Percentiles rank a stretch among this genome's conserved stretches.
Evolutionary conservation across 2,797 vertebrate species (phyloP).

Genomic region (Meriones psammophilus): DNA sequence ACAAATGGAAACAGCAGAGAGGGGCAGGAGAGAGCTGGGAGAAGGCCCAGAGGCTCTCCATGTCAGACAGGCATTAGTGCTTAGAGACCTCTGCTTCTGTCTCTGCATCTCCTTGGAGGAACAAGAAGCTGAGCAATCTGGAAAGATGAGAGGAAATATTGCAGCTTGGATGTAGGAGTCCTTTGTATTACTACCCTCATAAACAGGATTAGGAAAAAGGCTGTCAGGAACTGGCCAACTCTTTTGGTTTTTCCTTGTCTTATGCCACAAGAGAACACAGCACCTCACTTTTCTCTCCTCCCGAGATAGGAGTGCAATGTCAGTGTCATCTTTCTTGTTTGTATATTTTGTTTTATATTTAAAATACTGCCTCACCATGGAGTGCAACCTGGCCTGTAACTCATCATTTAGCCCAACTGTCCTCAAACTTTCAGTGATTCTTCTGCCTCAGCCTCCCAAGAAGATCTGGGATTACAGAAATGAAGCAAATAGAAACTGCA

Average conservation of each 20-base stretch:
- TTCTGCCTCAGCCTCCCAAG: background rate
- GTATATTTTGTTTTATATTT: background rate
- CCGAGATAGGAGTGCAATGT: background rate
- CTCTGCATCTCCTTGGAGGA: background rate
- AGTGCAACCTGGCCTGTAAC: background rate
- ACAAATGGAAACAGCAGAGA: too few species aligned
- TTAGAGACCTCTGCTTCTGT: background rate
- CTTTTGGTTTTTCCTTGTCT: background rate
- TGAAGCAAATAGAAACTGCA: background rate
- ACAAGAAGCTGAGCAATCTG: background rate
- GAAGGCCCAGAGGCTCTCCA: background rate
- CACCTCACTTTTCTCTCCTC: background rate
- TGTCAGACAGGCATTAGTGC: background rate
- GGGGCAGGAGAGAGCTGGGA: fast-evolving
- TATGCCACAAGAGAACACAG: background rate
- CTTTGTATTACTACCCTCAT: background rate
- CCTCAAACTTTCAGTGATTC: background rate
- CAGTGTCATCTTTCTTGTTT: background rate
- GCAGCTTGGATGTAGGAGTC: too few species aligned
- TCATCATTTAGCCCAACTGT: background rate
- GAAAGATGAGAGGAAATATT: background rate
- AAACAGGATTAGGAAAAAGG: background rate
- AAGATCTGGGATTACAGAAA: background rate
- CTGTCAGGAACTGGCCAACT: too few species aligned
- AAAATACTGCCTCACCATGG: background rate